Evolutionary conservation across 2,113 vertebrate species (phyloP).

Genomic region (Eulemur rufifrons): DNA sequence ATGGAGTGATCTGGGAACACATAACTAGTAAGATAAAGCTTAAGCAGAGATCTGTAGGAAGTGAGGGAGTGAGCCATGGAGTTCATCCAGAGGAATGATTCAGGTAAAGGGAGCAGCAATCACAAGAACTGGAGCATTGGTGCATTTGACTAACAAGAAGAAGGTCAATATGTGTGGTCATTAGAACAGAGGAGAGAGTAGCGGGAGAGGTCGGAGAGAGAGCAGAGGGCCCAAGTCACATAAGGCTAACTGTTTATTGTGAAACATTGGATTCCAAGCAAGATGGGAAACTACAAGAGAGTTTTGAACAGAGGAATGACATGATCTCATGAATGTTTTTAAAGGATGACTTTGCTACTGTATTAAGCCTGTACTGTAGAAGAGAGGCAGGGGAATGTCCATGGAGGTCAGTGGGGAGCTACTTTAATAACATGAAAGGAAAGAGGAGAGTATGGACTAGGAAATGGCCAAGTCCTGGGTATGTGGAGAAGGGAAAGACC

Average conservation of each 20-base stretch:
- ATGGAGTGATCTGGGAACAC: neutral
- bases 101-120: neutral
- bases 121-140: neutral
- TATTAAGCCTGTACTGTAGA: neutral
- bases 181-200: neutral
- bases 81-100: neutral
- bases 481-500: neutral
- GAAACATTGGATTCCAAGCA: neutral
- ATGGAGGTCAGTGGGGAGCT: neutral
- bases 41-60: neutral
- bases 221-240: too few relatives aligned
- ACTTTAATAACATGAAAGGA: neutral
- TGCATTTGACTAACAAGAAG: neutral
- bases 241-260: neutral
- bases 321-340: neutral
- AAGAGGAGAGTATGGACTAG: rapidly evolving
- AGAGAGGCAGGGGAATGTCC: neutral
- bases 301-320: neutral
- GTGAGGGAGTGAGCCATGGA: neutral
- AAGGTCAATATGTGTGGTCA: neutral
- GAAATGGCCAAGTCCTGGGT: rapidly evolving
- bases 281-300: neutral
- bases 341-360: neutral
- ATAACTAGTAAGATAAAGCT: neutral
- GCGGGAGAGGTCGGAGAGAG: rapidly evolving